Evolutionary conservation across 2,113 vertebrate genomes (phyloP).

Genomic region (Melanocharis versteri): DNA sequence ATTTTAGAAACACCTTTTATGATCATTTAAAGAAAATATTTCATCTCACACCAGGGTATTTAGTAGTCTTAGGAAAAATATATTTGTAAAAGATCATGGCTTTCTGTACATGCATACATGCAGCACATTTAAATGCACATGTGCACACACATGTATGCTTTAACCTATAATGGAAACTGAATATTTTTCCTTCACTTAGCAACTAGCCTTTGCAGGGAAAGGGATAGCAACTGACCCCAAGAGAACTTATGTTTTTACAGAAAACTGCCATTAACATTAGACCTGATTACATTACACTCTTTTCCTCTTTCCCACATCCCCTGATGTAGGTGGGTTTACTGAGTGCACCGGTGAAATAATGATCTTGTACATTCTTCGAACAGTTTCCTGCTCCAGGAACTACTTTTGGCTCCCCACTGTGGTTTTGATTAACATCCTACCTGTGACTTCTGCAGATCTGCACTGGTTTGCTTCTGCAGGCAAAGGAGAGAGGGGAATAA

Average conservation of each 20-base stretch:
- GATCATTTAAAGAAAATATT: conserved; percentile 38
- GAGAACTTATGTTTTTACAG: neutral
- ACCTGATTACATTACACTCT: neutral
- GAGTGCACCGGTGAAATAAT: conserved; percentile 8
- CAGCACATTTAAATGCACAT: neutral
- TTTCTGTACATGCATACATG: neutral
- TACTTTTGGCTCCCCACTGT: neutral
- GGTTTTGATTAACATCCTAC: conserved; percentile 59
- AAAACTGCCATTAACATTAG: neutral
- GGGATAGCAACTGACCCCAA: neutral
- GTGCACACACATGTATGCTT: neutral
- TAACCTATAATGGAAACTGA: neutral
- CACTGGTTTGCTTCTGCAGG: conserved; percentile 13
- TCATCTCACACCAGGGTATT: conserved; percentile 3
- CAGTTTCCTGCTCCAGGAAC: conserved; percentile 36
- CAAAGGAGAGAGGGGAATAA: neutral
- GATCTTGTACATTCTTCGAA: neutral
- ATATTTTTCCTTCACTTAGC: neutral
- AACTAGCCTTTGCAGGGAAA: neutral
- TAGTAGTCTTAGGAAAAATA: neutral
- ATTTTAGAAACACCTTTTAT: conserved; percentile 54
- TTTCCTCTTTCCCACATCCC: neutral
- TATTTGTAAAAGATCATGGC: neutral
- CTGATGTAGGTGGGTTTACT: neutral
- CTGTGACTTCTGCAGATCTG: conserved; percentile 25